Percentiles rank a stretch among this genome's conserved stretches.
phyloP scores from a whole-genome alignment of 2,113 vertebrate species.

The Dascyllus trimaculatus region DNA sequence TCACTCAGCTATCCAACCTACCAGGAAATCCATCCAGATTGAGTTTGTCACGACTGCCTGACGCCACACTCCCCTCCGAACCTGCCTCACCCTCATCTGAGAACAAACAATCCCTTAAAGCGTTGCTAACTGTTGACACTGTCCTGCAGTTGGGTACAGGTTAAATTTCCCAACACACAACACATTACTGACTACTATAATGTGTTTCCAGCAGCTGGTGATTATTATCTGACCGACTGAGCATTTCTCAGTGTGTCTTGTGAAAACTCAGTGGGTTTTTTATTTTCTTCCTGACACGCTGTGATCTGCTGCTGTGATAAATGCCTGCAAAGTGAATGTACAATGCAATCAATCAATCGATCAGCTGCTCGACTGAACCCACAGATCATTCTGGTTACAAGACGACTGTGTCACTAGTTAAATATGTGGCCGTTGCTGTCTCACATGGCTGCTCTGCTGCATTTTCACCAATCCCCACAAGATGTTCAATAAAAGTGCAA shows the following conservation, averaged over 20 bases:
- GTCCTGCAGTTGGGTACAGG: no score
- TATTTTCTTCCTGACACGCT: not conserved
- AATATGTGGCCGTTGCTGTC: not conserved
- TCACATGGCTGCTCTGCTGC: not conserved
- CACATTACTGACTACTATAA: not conserved
- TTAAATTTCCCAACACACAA: no score
- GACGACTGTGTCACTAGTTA: not conserved
- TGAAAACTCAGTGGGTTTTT: not conserved
- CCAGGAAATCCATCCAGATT: no score
- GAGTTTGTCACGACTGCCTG: no score
- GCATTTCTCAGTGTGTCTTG: not conserved
- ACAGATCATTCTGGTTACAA: not conserved
- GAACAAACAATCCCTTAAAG: no score
- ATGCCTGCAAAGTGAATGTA: not conserved
- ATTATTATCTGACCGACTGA: not conserved
- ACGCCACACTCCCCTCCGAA: no score
- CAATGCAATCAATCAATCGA: not conserved
- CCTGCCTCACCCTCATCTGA: no score
- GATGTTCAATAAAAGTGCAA: not conserved
- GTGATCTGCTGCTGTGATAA: not conserved
- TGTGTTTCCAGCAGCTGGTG: not conserved
- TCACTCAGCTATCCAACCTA: no score
- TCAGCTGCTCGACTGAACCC: not conserved
- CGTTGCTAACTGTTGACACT: no score
- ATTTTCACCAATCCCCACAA: not conserved